Conservation (phyloP, 1,140 invertebrate genomes). For the Mya arenaria region DNA sequence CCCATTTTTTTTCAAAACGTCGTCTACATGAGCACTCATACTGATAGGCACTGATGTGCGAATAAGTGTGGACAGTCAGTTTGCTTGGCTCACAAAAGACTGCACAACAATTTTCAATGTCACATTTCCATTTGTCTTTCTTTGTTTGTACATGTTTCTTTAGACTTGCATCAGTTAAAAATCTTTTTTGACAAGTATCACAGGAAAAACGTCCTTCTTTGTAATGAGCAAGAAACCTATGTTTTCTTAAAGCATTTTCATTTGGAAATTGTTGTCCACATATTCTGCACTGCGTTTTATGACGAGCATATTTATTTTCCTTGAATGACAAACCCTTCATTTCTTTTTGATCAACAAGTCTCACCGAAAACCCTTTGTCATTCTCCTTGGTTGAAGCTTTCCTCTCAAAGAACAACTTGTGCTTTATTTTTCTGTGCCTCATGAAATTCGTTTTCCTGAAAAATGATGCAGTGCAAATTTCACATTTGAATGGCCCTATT, state of each 20-base stretch:
- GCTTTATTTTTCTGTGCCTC: no score
- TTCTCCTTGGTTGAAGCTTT: no score
- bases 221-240: neutral
- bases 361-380: no score
- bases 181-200: neutral
- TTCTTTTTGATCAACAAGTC: no score
- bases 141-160: neutral
- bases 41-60: neutral
- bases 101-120: neutral
- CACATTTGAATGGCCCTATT: slow-evolving; percentile 1
- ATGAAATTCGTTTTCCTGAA: no score
- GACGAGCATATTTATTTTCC: no score
- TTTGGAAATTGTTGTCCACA: neutral
- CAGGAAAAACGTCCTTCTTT: neutral
- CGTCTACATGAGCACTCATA: neutral
- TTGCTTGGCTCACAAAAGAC: neutral
- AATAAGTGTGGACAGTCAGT: neutral
- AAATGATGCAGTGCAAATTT: no score
- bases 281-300: neutral
- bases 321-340: no score
- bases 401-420: no score
- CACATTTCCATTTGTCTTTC: neutral
- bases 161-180: neutral
- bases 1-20: neutral
- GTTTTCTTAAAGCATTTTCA: neutral